phyloP scores from a whole-genome alignment of 2,113 vertebrate species.

The Edolisoma coerulescens region DNA sequence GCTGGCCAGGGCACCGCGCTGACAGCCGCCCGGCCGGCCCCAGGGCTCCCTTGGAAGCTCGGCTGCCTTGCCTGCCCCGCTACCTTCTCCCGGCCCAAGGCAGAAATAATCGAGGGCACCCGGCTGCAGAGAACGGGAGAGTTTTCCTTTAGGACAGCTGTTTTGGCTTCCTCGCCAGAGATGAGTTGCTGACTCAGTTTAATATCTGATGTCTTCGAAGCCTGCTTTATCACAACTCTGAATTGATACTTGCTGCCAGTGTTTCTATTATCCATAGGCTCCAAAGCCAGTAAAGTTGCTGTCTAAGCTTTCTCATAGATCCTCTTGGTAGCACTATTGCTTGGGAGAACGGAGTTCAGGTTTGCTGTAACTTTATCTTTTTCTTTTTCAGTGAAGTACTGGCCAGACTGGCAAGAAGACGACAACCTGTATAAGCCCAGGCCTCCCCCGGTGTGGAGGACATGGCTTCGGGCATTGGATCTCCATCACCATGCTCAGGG shows the following conservation, averaged over 20 bases:
- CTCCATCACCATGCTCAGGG: constrained; percentile 75
- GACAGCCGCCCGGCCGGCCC: background rate
- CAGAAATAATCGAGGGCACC: background rate
- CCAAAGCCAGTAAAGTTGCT: background rate
- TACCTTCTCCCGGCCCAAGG: background rate
- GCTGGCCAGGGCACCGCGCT: background rate
- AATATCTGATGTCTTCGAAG: background rate
- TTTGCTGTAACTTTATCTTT: background rate
- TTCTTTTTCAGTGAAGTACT: background rate
- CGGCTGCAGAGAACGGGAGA: background rate
- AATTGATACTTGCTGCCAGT: background rate
- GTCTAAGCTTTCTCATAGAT: background rate
- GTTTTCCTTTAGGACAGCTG: background rate
- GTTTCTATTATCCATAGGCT: background rate
- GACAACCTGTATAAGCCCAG: background rate
- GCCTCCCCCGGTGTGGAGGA: constrained; percentile 31
- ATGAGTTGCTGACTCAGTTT: constrained; percentile 23
- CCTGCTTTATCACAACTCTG: background rate
- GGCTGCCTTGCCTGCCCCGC: background rate
- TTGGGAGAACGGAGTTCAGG: background rate
- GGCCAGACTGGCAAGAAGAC: background rate
- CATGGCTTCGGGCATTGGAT: constrained; percentile 78
- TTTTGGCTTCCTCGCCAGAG: background rate
- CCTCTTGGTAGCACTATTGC: constrained; percentile 15
- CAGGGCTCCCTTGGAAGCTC: background rate